Conservation (phyloP, 1,140 invertebrate species). For the honey bee (Apis mellifera) region DNA sequence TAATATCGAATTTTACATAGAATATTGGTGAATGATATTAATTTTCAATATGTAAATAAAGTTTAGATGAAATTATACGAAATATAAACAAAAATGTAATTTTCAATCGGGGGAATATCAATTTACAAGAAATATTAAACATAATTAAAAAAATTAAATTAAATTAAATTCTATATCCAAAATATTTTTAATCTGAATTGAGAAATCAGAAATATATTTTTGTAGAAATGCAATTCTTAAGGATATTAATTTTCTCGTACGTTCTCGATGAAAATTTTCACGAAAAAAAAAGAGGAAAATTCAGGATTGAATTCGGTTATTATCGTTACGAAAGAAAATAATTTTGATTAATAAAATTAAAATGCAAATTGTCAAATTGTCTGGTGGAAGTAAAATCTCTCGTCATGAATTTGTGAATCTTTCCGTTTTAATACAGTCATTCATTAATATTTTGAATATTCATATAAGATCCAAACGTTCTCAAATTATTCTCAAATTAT, state of each 20-base stretch:
- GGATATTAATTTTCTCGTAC: neutral
- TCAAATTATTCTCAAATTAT: too few species aligned
- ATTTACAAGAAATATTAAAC: too few species aligned
- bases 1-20: too few species aligned
- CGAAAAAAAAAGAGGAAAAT: neutral
- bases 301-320: neutral
- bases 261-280: neutral
- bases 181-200: neutral
- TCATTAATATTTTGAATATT: conserved; percentile 1
- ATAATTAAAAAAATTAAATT: too few species aligned
- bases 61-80: too few species aligned
- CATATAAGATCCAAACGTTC: neutral
- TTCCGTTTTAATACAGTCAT: neutral
- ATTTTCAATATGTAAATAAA: too few species aligned
- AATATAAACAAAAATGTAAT: too few species aligned
- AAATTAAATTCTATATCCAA: too few species aligned
- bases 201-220: neutral
- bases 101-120: too few species aligned
- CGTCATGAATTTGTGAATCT: neutral
- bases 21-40: too few species aligned
- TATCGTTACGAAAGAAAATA: neutral
- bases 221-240: neutral
- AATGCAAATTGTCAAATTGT: neutral
- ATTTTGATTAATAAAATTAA: neutral
- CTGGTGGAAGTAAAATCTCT: neutral